phyloP scores from a whole-genome alignment of 2,888 invertebrate genomes.

The Chrysodeixis includens region DNA sequence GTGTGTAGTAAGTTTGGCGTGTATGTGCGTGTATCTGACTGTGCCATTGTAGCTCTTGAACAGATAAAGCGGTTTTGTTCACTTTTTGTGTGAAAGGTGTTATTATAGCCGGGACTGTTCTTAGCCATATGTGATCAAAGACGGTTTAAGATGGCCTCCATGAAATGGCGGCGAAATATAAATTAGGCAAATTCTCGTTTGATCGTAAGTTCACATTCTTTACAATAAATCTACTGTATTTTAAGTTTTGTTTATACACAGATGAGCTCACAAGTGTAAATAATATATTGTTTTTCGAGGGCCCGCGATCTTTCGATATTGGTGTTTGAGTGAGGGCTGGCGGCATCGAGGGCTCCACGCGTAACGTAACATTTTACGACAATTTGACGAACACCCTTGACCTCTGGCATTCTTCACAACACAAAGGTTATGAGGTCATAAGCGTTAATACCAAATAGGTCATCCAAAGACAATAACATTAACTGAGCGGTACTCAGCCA shows the following conservation, averaged over 20 bases:
- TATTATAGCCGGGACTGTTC: too few relatives aligned
- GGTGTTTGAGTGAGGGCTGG: not conserved
- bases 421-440: constrained; percentile 20
- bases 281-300: not conserved
- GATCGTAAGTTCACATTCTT: too few relatives aligned
- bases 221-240: not conserved
- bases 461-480: not conserved
- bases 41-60: too few relatives aligned
- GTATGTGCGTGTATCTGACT: too few relatives aligned
- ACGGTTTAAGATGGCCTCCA: too few relatives aligned
- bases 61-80: too few relatives aligned
- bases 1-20: too few relatives aligned
- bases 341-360: not conserved
- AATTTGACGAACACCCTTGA: constrained; percentile 4
- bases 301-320: not conserved
- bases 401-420: constrained; percentile 3
- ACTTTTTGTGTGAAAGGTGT: too few relatives aligned
- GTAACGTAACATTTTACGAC: not conserved
- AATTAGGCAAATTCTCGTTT: too few relatives aligned
- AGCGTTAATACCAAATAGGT: constrained; percentile 27
- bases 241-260: not conserved
- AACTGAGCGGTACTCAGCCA: not conserved
- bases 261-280: not conserved
- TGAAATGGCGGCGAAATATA: too few relatives aligned
- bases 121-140: too few relatives aligned